phyloP scores from a whole-genome alignment of 1,140 invertebrate species.

The Pectinophora gossypiella region DNA sequence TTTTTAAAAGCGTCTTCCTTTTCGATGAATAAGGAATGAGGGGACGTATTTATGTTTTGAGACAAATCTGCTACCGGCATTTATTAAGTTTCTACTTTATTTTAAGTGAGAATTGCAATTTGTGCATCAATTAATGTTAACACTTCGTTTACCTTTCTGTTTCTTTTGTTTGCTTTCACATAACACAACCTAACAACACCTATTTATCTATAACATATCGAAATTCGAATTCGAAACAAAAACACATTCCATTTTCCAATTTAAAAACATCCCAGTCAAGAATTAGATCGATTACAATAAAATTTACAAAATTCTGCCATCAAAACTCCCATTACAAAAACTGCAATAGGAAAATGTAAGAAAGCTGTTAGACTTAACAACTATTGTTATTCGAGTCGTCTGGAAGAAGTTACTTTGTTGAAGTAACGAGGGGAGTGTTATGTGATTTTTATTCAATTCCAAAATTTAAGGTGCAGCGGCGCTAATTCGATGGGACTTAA shows the following conservation, averaged over 20 bases:
- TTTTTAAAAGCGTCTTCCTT: constrained; percentile 47
- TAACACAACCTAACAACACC: too few relatives aligned
- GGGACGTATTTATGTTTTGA: neutral
- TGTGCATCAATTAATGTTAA: too few relatives aligned
- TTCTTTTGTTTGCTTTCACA: too few relatives aligned
- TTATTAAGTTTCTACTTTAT: too few relatives aligned
- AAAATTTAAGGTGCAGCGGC: constrained; percentile 32
- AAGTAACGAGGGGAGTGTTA: constrained; percentile 25
- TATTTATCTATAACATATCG: too few relatives aligned
- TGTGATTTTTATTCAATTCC: constrained; percentile 55
- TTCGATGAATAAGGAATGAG: constrained; percentile 71
- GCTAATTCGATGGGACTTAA: constrained; percentile 31
- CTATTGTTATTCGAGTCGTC: constrained; percentile 29
- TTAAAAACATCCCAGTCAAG: neutral
- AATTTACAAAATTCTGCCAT: constrained; percentile 39
- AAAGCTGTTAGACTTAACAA: constrained; percentile 12
- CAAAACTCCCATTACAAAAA: neutral
- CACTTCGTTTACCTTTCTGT: too few relatives aligned
- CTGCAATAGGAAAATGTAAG: neutral
- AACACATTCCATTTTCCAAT: too few relatives aligned
- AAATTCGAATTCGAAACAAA: too few relatives aligned
- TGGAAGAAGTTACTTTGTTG: constrained; percentile 14
- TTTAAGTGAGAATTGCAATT: too few relatives aligned
- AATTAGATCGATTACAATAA: constrained; percentile 20
- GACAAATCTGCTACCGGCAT: too few relatives aligned